Evolutionary conservation across 2,888 invertebrate species (phyloP), one percentile per base, ranked within the genome.

Genomic region (Cremastobaeus sp.): DNA sequence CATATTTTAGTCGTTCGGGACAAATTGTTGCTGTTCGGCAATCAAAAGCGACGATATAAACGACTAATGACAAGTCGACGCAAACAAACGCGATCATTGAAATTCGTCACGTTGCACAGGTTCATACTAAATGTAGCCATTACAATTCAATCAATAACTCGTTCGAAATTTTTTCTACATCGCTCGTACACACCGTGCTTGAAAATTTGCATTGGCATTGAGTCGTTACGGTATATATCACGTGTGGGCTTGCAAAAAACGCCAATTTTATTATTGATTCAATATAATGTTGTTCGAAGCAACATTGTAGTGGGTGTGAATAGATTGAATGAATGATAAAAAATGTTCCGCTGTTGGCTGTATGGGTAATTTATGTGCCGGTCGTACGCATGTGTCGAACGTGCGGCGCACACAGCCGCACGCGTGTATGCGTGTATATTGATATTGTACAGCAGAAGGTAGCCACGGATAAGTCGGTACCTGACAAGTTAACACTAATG

Each of bases 401-500:
- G n/a, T n/a, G n/a, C n/a, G n/a, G n/a, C n/a, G n/a, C 25, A 25
- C 25, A 5, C 25, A 5, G 25, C 3, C 3, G 8, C 25, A 5
- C 8, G 25, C 8, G 25, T 39, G 28, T 34, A 37, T 28, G 50
- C 30, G 28, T 14, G 43, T 62, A 43, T 52, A 37, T 68, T 39
- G 66, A 54, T 73, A 62, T 50, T 45, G 55, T 62, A 54, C 45
- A 20, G 14, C 35, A 34, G 48, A 69, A 73, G 73, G 76, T 72
- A 70, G 76, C 62, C 57, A 50, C 57, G 57, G 57, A 52, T 57
- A 66, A 73, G 65, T 66, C 70, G 35, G 70, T 76, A 76, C 70
- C 70, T 74, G 73, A 70, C 70, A 68, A 64, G 66, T 71, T 74
- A 68, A 74, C 59, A 74, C 59, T 68, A 68, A 73, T 74, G 66